phyloP scores from a whole-genome alignment of 2,113 vertebrate genomes.

The Casuarius casuarius region DNA sequence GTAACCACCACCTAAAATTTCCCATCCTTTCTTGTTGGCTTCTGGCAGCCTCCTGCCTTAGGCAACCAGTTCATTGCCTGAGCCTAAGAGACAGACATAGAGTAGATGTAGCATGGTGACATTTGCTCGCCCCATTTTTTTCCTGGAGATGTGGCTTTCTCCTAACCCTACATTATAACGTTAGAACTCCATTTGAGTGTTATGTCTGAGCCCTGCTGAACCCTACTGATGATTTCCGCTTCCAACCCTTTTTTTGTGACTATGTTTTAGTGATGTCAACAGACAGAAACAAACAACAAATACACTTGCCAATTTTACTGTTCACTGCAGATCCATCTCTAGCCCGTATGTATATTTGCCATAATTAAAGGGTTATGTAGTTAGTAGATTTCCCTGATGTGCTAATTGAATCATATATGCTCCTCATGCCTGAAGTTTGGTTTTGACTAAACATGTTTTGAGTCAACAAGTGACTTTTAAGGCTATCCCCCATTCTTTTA shows the following conservation, averaged over 20 bases:
- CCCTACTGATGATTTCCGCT: neutral
- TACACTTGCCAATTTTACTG: neutral
- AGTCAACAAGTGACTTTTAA: neutral
- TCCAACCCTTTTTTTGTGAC: neutral
- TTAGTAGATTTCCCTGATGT: neutral
- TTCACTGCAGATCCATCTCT: neutral
- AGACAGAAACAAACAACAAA: neutral
- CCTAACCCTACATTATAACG: neutral
- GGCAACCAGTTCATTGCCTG: neutral
- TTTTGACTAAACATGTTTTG: neutral
- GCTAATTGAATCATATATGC: neutral
- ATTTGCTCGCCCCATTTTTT: rapidly evolving
- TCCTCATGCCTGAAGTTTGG: neutral
- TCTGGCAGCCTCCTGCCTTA: neutral
- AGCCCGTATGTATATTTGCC: neutral
- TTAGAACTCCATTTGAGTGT: neutral
- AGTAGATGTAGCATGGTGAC: neutral
- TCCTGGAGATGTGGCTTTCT: neutral
- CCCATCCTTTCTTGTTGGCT: neutral
- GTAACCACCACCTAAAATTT: neutral
- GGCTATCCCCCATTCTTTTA: neutral
- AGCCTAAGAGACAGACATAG: neutral
- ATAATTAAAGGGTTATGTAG: neutral
- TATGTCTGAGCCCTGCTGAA: neutral
- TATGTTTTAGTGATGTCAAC: neutral